Evolutionary conservation across 1,140 invertebrate species (phyloP).

Genomic region (Nylanderia fulva): DNA sequence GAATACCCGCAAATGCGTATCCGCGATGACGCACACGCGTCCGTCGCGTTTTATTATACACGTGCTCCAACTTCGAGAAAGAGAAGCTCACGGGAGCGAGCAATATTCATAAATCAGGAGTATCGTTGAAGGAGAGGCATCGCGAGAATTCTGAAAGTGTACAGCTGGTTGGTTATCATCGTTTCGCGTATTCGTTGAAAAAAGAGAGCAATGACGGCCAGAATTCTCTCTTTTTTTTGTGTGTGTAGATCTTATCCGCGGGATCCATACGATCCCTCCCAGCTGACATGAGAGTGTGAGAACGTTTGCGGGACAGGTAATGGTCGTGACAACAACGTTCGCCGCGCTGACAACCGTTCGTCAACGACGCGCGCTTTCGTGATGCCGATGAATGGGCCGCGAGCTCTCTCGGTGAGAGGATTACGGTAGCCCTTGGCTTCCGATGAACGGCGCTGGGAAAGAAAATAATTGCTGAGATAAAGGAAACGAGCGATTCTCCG

Average conservation of each 20-base stretch:
- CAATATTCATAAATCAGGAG: slow-evolving; percentile 81
- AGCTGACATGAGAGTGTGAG: slow-evolving; percentile 82
- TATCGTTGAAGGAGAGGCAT: slow-evolving; percentile 73
- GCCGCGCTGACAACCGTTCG: slow-evolving; percentile 46
- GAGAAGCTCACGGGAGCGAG: slow-evolving; percentile 67
- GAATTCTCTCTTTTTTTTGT: slow-evolving; percentile 43
- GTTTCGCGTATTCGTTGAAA: slow-evolving; percentile 73
- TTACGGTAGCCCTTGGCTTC: slow-evolving; percentile 27
- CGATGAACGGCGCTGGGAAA: slow-evolving; percentile 28
- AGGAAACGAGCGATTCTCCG: not conserved
- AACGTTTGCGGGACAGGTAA: slow-evolving; percentile 71
- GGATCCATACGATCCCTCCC: slow-evolving; percentile 30
- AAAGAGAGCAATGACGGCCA: slow-evolving; percentile 71
- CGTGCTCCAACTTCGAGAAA: slow-evolving; percentile 69
- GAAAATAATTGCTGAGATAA: slow-evolving; percentile 23
- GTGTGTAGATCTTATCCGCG: slow-evolving; percentile 77
- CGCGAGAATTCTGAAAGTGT: slow-evolving; percentile 29
- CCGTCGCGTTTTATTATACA: slow-evolving; percentile 79
- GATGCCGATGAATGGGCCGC: not conserved
- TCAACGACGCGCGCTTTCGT: slow-evolving; percentile 35
- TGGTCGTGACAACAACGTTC: not conserved
- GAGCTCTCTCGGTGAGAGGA: slow-evolving; percentile 29
- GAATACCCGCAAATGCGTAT: slow-evolving; percentile 29
- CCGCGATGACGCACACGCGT: slow-evolving; percentile 66
- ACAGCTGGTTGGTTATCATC: slow-evolving; percentile 29